Evolutionary conservation across 2,888 invertebrate species (phyloP), one percentile per base, ranked within the genome.

Genomic region (Perithous albicinctus): DNA sequence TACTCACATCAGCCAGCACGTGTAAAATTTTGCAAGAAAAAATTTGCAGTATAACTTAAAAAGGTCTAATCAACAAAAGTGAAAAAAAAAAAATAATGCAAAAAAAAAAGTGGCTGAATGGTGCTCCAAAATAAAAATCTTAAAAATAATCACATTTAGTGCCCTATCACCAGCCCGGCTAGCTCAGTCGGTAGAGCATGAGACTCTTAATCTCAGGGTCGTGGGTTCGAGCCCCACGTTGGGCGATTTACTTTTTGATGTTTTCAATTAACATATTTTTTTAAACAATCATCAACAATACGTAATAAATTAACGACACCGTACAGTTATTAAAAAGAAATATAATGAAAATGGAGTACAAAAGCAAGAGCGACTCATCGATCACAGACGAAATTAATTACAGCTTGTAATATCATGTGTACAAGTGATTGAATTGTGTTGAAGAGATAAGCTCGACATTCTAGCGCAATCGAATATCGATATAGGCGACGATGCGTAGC

Each of bases 181-280:
- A 92, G 91, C 91, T 92, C 91, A 91, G 92, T 92, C 92, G 92
- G 92, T 92, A 92, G 91, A 92, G 92, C 92, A 92, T 92, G 90
- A 91, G 92, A 92, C 92, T 92, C 92, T 92, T 91, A 92, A 92
- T 91, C 92, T 91, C 90, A 91, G 91, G 92, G 92, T 91, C 91
- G 90, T 91, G 91, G 92, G 92, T 92, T 92, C 92, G 88, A 92
- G 91, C 67, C 67, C 67, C 67, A 67, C 67, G 67, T 67, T 67
- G 67, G 67, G 67, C 67, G 70, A n/a, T 64, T 29, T 23, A 59
- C n/a, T 48, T 63, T 63, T 74, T 74, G 26, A 0, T n/a, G 38
- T 23, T 38, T 29, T 18, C 5, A 61, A 38, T 20, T 12, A 61
- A 61, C 12, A 38, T 5, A 29, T 56, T 48, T 26, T 12, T n/a